A percentile compares a stretch with the other conserved stretches of the same genome.
These are phyloP conservation scores for Marmota monax DNA, from an alignment of 2,113 vertebrate species.

Conservation along the genomic window DNA sequence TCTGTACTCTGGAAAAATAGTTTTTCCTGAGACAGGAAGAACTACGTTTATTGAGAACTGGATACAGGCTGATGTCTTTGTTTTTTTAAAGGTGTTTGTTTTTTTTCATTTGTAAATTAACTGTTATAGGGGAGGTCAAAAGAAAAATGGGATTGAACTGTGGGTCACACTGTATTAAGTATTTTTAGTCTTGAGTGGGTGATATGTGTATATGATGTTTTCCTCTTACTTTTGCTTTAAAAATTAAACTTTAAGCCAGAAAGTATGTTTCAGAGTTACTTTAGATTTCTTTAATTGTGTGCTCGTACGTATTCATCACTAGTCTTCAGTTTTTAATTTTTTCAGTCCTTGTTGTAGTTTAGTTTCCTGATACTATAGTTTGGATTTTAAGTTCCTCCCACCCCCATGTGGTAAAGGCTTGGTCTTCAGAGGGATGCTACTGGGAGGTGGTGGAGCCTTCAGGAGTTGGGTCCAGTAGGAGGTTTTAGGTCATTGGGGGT, in stretches of 20 bases:
- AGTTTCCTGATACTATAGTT: not conserved
- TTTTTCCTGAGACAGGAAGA: conserved; percentile 17
- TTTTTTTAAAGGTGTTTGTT: not conserved
- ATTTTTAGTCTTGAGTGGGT: conserved; percentile 49
- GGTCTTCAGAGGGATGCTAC: not conserved
- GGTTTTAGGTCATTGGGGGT: not conserved
- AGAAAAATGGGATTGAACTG: conserved; percentile 57
- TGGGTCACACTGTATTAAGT: not conserved
- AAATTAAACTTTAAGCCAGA: conserved; percentile 26
- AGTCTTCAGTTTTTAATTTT: not conserved
- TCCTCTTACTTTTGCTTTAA: not conserved
- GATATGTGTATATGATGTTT: not conserved
- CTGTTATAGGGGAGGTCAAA: conserved; percentile 35
- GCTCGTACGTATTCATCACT: not conserved
- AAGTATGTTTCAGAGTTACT: conserved; percentile 37
- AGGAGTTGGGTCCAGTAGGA: no score
- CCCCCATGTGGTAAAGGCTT: not conserved
- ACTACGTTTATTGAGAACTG: not conserved
- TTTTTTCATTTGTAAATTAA: conserved; percentile 64
- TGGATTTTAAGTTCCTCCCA: not conserved
- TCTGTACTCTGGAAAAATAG: not conserved
- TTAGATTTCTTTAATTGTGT: not conserved
- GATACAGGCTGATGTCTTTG: not conserved
- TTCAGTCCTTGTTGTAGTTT: not conserved
- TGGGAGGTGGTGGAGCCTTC: not conserved